Percentiles rank a stretch among this genome's conserved stretches.
Conservation (phyloP, 2,113 vertebrate species). For the Phoxinus phoxinus region DNA sequence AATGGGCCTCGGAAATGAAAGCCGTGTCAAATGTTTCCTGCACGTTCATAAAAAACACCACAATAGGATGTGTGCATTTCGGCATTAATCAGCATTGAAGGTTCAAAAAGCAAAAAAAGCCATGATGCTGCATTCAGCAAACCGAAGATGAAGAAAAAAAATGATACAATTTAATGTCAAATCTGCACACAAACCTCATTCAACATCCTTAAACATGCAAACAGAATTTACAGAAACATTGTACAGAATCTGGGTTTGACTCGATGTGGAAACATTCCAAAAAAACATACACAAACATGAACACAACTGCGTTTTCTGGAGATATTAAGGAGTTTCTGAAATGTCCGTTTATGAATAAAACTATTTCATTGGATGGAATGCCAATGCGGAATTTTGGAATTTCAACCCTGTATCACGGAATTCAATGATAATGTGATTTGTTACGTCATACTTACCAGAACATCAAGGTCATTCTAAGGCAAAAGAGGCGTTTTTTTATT, state of each 20-base stretch:
- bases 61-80: not conserved
- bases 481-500: not conserved
- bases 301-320: not conserved
- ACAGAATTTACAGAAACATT: constrained; percentile 66
- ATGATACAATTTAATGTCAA: constrained; percentile 77
- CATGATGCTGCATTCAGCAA: constrained; percentile 41
- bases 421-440: not conserved
- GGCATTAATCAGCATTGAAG: not conserved
- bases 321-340: not conserved
- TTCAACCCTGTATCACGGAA: constrained; percentile 33
- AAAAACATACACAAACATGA: not conserved
- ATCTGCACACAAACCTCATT: constrained; percentile 66
- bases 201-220: constrained; percentile 74
- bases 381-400: constrained; percentile 14
- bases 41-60: not conserved
- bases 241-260: constrained; percentile 44
- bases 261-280: constrained; percentile 16
- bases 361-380: not conserved
- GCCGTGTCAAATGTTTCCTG: not conserved
- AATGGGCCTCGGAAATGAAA: not conserved
- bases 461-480: constrained; percentile 23
- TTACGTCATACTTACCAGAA: not conserved
- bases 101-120: not conserved
- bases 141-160: constrained; percentile 63
- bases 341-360: not conserved